phyloP scores from a whole-genome alignment of 2,888 invertebrate genomes.

The Heliconius ismenius region DNA sequence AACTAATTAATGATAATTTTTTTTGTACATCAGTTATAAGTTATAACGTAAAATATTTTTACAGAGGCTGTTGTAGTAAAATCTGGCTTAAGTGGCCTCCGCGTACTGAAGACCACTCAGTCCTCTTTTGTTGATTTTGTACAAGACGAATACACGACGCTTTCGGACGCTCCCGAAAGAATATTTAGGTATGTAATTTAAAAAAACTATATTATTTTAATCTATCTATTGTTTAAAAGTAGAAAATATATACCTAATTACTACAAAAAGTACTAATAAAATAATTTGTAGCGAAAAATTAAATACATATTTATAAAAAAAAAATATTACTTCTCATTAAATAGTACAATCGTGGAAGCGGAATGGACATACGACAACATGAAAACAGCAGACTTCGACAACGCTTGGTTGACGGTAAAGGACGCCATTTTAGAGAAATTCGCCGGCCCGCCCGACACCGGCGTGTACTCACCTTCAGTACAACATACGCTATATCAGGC shows the following conservation, averaged over 20 bases:
- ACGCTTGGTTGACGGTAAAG: slow-evolving; percentile 86
- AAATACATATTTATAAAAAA: too few species aligned
- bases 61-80: slow-evolving; percentile 82
- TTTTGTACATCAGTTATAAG: too few species aligned
- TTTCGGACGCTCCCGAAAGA: slow-evolving; percentile 88
- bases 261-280: neutral
- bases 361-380: slow-evolving; percentile 87
- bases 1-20: too few species aligned
- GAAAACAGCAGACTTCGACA: slow-evolving; percentile 85
- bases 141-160: slow-evolving; percentile 88
- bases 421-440: slow-evolving; percentile 88
- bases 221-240: neutral
- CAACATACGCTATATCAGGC: slow-evolving; percentile 89
- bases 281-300: neutral
- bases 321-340: neutral
- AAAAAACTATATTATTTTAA: neutral
- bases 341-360: slow-evolving; percentile 87
- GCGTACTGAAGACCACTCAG: slow-evolving; percentile 90
- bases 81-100: slow-evolving; percentile 86
- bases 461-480: slow-evolving; percentile 89
- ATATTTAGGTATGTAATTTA: slow-evolving; percentile 79
- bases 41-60: slow-evolving; percentile 15
- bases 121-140: slow-evolving; percentile 91
- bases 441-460: slow-evolving; percentile 87
- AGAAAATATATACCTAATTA: neutral